Conservation (phyloP, 2,113 vertebrate species). For the Entomyzon cyanotis region DNA sequence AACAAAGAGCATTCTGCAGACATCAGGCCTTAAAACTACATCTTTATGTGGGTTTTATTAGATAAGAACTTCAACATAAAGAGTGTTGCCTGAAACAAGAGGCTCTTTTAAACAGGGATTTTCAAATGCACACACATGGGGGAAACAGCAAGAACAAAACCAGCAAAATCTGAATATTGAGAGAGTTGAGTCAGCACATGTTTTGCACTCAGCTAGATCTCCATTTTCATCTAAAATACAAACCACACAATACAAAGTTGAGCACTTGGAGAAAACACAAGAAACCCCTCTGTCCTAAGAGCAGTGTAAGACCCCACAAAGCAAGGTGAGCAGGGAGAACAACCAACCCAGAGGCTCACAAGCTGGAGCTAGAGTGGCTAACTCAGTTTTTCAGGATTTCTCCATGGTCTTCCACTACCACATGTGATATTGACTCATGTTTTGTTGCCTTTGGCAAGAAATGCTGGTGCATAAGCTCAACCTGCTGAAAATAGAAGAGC, state of each 20-base stretch:
- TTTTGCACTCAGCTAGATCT: background rate
- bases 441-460: constrained; percentile 42
- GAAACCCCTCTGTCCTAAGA: background rate
- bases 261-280: background rate
- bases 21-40: background rate
- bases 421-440: background rate
- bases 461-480: background rate
- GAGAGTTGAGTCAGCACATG: background rate
- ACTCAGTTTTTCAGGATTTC: background rate
- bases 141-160: background rate
- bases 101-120: background rate
- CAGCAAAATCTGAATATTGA: background rate
- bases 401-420: background rate
- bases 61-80: background rate
- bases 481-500: constrained; percentile 37
- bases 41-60: background rate
- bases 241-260: background rate
- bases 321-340: background rate
- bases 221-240: background rate
- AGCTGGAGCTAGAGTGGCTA: background rate
- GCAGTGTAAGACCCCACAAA: background rate
- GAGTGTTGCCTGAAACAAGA: background rate
- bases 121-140: background rate
- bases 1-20: background rate
- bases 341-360: background rate